phyloP scores from a whole-genome alignment of 2,113 vertebrate genomes.

The Corynorhinus townsendii region DNA sequence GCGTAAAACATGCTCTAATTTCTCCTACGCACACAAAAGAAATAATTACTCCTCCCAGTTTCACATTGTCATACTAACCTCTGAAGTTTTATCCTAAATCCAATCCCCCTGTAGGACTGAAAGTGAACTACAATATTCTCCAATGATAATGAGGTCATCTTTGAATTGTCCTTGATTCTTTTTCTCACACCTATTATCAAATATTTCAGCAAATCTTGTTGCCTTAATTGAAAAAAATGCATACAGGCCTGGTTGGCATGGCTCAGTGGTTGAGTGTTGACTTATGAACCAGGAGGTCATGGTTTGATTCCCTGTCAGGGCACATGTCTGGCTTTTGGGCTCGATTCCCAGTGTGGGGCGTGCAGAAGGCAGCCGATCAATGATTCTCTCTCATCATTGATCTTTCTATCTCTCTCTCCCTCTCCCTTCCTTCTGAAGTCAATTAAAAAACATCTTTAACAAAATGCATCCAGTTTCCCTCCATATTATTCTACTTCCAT shows the following conservation, averaged over 20 bases:
- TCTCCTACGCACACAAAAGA: not conserved
- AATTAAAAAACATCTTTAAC: too few species aligned
- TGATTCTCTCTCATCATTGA: not conserved
- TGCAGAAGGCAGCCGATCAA: not conserved
- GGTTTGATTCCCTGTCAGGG: not conserved
- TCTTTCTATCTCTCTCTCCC: not conserved
- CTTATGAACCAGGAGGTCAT: not conserved
- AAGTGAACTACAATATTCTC: not conserved
- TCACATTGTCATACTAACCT: not conserved
- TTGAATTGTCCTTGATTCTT: not conserved
- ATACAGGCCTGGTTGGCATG: not conserved
- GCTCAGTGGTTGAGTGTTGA: not conserved
- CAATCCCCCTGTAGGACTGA: not conserved
- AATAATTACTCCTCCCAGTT: not conserved
- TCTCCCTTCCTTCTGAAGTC: not conserved
- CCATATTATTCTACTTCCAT: not conserved
- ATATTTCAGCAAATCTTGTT: not conserved
- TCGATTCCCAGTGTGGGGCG: too few species aligned
- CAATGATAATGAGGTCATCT: not conserved
- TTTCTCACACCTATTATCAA: not conserved
- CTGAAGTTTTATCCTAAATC: not conserved
- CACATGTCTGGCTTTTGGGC: too few species aligned
- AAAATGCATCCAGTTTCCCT: not conserved
- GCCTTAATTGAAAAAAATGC: not conserved
- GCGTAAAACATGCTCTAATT: not conserved